phyloP scores from a whole-genome alignment of 2,797 vertebrate species.

The Clarias fuscus region DNA sequence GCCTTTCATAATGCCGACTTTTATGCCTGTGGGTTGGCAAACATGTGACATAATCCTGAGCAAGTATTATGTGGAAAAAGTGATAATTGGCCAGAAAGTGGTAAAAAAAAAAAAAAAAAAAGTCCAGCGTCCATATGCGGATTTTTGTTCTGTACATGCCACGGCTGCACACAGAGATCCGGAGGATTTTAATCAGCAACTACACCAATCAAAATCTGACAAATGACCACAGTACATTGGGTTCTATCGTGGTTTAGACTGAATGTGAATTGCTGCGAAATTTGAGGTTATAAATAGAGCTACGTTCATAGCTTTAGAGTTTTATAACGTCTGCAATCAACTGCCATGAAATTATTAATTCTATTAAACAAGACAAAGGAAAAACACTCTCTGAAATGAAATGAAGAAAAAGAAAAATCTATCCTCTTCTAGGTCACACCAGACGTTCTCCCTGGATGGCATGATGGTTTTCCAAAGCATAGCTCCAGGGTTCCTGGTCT shows the following conservation, averaged over 20 bases:
- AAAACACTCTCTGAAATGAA: not conserved
- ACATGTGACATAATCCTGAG: constrained; percentile 41
- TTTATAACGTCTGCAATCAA: not conserved
- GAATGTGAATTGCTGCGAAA: not conserved
- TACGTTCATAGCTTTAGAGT: not conserved
- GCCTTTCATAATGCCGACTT: constrained; percentile 65
- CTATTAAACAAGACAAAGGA: not conserved
- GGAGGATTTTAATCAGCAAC: not conserved
- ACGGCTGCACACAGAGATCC: not conserved
- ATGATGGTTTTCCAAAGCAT: not conserved
- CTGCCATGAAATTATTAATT: not conserved
- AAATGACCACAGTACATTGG: not conserved
- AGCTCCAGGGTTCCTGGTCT: not conserved
- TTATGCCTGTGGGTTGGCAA: constrained; percentile 65
- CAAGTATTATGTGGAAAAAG: constrained; percentile 46
- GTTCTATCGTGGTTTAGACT: not conserved
- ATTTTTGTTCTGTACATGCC: not conserved
- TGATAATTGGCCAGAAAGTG: constrained; percentile 67
- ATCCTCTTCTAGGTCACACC: not conserved
- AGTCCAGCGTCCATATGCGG: constrained; percentile 70
- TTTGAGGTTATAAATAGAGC: not conserved
- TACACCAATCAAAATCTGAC: not conserved
- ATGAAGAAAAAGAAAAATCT: not conserved
- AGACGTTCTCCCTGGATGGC: not conserved
- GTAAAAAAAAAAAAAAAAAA: constrained; percentile 40